phyloP scores from a whole-genome alignment of 2,113 vertebrate genomes.

The Psephotus haematonotus region DNA sequence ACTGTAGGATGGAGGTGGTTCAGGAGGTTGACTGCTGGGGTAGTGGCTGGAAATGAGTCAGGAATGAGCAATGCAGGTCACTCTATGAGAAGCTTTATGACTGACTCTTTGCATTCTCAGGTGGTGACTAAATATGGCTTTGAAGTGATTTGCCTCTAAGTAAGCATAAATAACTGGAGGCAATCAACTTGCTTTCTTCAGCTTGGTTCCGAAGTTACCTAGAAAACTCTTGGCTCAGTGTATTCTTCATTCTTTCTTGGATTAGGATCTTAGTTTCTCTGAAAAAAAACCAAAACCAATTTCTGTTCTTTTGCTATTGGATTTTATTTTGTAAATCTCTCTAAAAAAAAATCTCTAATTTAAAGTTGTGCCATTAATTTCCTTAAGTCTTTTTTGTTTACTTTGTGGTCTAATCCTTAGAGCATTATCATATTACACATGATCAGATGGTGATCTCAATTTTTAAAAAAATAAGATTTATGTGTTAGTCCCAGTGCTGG shows the following conservation, averaged over 20 bases:
- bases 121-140: not conserved
- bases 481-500: not conserved
- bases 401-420: not conserved
- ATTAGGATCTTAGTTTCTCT: not conserved
- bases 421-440: not conserved
- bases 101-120: not conserved
- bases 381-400: not conserved
- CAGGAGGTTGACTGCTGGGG: not conserved
- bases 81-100: not conserved
- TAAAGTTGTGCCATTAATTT: not conserved
- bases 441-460: not conserved
- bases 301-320: constrained; percentile 14
- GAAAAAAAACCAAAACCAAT: not conserved
- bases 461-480: not conserved
- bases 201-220: not conserved
- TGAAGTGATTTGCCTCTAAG: not conserved
- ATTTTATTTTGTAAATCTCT: constrained; percentile 35
- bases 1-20: not conserved
- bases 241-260: constrained; percentile 43
- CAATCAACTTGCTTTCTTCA: not conserved
- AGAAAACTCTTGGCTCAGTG: not conserved
- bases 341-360: not conserved
- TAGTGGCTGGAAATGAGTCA: not conserved
- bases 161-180: not conserved
- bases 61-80: not conserved